Conservation (phyloP, 2,797 vertebrate genomes). For the Onychomys torridus region DNA sequence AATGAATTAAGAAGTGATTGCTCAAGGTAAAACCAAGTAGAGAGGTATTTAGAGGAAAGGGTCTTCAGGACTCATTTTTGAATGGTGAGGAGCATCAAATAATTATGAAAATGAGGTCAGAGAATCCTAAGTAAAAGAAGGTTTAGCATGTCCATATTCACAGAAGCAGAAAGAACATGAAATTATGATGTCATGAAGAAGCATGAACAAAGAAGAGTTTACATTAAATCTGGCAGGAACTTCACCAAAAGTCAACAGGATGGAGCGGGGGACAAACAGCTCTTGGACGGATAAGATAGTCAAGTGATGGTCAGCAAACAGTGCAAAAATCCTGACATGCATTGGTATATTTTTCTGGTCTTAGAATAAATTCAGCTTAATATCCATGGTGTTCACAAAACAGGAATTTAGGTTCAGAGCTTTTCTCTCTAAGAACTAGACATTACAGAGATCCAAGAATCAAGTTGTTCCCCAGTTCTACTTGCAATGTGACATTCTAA, state of each 20-base stretch:
- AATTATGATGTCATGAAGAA: neutral
- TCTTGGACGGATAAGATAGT: rapidly evolving
- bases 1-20: neutral
- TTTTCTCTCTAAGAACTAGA: neutral
- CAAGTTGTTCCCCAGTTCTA: neutral
- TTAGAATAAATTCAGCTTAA: neutral
- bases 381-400: neutral
- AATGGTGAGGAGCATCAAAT: neutral
- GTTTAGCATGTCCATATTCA: neutral
- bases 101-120: neutral
- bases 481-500: neutral
- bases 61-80: neutral
- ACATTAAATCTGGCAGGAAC: too few relatives aligned
- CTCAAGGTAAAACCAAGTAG: neutral
- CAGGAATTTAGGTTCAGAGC: neutral
- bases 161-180: neutral
- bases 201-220: neutral
- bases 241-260: neutral
- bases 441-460: neutral
- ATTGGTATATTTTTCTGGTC: neutral
- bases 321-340: neutral
- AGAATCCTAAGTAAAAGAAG: neutral
- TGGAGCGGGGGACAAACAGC: rapidly evolving
- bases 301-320: neutral
- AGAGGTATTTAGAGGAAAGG: neutral